Conservation (phyloP, 2,888 invertebrate genomes). For the Himalopsyche tibetana region DNA sequence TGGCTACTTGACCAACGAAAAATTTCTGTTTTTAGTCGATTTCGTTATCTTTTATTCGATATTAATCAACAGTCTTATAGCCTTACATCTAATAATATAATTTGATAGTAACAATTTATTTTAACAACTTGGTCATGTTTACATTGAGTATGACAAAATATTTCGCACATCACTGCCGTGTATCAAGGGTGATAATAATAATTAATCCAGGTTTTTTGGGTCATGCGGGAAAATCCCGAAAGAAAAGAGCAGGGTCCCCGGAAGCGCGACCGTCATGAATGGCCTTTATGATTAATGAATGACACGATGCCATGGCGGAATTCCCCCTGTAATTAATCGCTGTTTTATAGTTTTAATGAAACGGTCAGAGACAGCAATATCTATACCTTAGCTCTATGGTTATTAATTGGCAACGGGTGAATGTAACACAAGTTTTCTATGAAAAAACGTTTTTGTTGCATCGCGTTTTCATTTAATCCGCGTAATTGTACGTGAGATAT, state of each 20-base stretch:
- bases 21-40: no score
- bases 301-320: conserved; percentile 7
- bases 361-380: background rate
- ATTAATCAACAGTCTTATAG: no score
- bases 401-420: background rate
- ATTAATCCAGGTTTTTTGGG: conserved; percentile 33
- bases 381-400: background rate
- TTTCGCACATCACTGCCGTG: background rate
- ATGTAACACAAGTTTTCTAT: background rate
- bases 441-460: background rate
- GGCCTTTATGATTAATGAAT: conserved; percentile 51
- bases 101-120: no score
- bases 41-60: no score
- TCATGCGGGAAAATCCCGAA: background rate
- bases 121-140: background rate
- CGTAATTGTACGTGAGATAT: no score
- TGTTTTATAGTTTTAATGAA: conserved; percentile 55
- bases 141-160: background rate
- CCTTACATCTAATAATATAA: no score
- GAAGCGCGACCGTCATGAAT: conserved; percentile 20
- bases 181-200: conserved; percentile 14
- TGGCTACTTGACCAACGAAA: no score
- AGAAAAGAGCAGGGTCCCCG: conserved; percentile 16
- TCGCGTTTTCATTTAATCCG: background rate
- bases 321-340: conserved; percentile 51